Conservation (phyloP, 2,888 invertebrate genomes). For the Endomychus coccineus region DNA sequence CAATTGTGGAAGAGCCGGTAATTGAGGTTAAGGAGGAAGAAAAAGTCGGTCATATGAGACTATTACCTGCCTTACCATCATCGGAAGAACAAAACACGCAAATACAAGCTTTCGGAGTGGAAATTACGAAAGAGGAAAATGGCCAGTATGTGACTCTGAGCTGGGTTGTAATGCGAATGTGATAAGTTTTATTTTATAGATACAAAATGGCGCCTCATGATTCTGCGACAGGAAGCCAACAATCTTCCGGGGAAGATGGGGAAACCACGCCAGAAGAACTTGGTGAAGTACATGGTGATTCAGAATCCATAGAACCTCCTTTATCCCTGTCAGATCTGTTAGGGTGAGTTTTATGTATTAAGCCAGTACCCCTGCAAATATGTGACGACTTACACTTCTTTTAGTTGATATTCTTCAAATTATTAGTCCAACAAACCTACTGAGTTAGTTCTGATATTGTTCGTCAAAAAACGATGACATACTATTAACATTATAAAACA, state of each 20-base stretch:
- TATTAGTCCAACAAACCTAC: no score
- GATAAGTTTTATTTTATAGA: conserved; percentile 2
- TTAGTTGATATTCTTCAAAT: no score
- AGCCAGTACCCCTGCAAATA: no score
- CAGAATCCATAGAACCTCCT: conserved; percentile 45
- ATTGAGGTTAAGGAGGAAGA: conserved; percentile 62
- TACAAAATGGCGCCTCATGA: conserved; percentile 63
- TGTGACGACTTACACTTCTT: no score
- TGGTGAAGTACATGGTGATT: conserved; percentile 32
- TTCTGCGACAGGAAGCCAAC: conserved; percentile 57
- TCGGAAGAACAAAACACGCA: conserved; percentile 63
- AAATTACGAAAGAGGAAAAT: conserved; percentile 74
- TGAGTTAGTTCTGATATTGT: no score
- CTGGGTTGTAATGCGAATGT: background rate
- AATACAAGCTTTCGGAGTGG: conserved; percentile 71
- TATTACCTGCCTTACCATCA: conserved; percentile 67
- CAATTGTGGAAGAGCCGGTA: conserved; percentile 65
- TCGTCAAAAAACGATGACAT: no score
- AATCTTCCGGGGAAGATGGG: conserved; percentile 65
- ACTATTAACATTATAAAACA: no score
- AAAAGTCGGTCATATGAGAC: conserved; percentile 52
- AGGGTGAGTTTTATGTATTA: conserved; percentile 51
- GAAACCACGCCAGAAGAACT: conserved; percentile 62
- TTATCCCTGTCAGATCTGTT: conserved; percentile 69
- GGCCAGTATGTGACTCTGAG: conserved; percentile 39